Conservation (phyloP, 2,797 vertebrate species). For the Coluber constrictor region DNA sequence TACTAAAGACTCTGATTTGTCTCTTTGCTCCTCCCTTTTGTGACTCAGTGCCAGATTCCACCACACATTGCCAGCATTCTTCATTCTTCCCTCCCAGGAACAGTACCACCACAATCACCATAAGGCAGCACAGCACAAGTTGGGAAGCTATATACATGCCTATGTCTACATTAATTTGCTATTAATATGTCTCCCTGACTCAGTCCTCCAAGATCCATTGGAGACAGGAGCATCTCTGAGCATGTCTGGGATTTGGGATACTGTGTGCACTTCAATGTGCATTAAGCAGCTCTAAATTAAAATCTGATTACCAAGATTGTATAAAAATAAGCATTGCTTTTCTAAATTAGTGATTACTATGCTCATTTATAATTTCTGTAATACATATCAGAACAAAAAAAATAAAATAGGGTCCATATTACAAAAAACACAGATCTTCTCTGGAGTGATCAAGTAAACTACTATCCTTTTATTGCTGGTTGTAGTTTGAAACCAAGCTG, state of each 20-base stretch:
- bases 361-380: neutral
- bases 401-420: neutral
- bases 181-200: neutral
- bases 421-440: neutral
- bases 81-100: neutral
- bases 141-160: neutral
- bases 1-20: neutral
- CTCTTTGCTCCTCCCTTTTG: neutral
- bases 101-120: neutral
- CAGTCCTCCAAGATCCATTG: neutral
- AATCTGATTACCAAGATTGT: neutral
- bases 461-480: neutral
- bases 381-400: neutral
- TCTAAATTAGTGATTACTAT: neutral
- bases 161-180: neutral
- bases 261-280: neutral
- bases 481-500: neutral
- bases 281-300: neutral
- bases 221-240: too few relatives aligned
- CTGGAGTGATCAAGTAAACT: neutral
- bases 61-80: neutral
- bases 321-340: neutral
- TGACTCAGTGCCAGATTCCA: neutral
- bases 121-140: neutral
- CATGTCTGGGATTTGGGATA: neutral